Percentiles rank a stretch among this genome's conserved stretches.
Evolutionary conservation across 1,140 invertebrate species (phyloP).

Genomic region (Andricus grossulariae): DNA sequence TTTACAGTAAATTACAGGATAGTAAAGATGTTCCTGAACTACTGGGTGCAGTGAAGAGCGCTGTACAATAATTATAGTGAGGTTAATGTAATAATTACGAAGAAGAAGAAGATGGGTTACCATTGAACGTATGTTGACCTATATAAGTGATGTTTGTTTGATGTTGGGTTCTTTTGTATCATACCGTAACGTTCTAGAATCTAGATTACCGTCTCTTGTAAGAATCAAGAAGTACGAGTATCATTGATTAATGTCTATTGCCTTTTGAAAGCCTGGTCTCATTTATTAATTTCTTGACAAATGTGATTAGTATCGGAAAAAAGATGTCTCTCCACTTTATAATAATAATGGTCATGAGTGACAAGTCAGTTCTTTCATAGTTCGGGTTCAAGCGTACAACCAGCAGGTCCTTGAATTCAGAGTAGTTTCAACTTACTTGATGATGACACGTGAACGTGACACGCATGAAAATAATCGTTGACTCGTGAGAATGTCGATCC

Average conservation of each 20-base stretch:
- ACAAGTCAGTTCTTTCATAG: slow-evolving; percentile 22
- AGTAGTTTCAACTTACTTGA: slow-evolving; percentile 44
- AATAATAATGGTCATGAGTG: neutral
- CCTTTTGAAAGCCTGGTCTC: neutral
- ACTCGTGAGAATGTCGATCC: slow-evolving; percentile 31
- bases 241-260: neutral
- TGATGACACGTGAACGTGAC: slow-evolving; percentile 44
- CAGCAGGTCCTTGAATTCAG: slow-evolving; percentile 52
- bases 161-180: too few relatives aligned
- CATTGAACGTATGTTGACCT: too few relatives aligned
- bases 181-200: too few relatives aligned
- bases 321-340: neutral
- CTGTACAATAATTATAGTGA: too few relatives aligned
- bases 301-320: neutral
- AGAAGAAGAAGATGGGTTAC: too few relatives aligned
- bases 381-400: slow-evolving; percentile 26
- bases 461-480: slow-evolving; percentile 50
- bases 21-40: too few relatives aligned
- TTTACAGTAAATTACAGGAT: too few relatives aligned
- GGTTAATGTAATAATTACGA: too few relatives aligned
- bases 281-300: neutral
- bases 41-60: too few relatives aligned
- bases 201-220: too few relatives aligned
- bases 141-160: too few relatives aligned
- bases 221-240: neutral